Evolutionary conservation across 30 jellyfish, hydroid and myxozoan species (phyloP).

Genomic region (Chrysaora quinquecirrha): DNA sequence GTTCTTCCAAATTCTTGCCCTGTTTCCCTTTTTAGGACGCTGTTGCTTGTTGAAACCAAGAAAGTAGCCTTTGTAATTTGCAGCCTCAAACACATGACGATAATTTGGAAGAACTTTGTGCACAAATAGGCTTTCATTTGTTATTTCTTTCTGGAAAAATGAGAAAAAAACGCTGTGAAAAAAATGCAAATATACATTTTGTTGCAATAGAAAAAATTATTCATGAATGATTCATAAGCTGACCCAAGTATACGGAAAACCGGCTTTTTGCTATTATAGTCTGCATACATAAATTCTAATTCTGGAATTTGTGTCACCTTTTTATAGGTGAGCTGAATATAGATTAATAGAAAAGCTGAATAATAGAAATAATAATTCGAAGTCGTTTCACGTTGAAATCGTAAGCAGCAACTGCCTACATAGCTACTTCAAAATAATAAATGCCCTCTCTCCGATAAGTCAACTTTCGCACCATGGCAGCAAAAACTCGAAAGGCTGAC

Average conservation of each 20-base stretch:
- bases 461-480: too few relatives aligned
- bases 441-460: too few relatives aligned
- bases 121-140: conserved; percentile 35
- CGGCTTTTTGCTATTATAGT: not conserved
- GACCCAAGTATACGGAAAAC: not conserved
- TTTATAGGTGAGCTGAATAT: too few relatives aligned
- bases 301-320: too few relatives aligned
- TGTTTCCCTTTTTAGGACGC: conserved; percentile 62
- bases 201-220: not conserved
- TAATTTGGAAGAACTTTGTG: conserved; percentile 42
- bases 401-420: too few relatives aligned
- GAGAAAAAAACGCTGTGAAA: too few relatives aligned
- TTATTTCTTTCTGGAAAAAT: conserved; percentile 35
- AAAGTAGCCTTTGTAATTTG: conserved; percentile 25
- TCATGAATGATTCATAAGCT: not conserved
- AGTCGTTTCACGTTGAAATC: too few relatives aligned
- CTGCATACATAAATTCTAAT: not conserved
- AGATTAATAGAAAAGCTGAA: too few relatives aligned
- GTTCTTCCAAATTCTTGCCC: conserved; percentile 49
- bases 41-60: conserved; percentile 66
- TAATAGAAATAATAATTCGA: too few relatives aligned
- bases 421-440: too few relatives aligned
- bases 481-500: too few relatives aligned
- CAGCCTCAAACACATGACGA: conserved; percentile 53
- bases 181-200: too few relatives aligned